Evolutionary conservation across 2,888 invertebrate species (phyloP).

Genomic region (Melieria picta): DNA sequence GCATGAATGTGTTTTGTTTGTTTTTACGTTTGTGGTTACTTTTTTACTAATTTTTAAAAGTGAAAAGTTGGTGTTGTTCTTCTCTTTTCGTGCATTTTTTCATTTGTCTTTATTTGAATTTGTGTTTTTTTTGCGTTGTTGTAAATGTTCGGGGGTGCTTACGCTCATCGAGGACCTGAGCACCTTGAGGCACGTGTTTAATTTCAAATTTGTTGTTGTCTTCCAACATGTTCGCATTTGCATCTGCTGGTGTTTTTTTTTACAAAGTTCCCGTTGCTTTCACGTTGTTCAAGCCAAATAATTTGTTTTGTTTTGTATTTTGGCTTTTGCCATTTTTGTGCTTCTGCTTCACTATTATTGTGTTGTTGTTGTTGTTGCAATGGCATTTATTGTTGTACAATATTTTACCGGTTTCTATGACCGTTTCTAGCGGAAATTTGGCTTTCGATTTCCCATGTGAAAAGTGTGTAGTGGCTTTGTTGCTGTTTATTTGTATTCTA

Average conservation of each 20-base stretch:
- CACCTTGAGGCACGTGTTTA: conserved; percentile 50
- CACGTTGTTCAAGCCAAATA: background rate
- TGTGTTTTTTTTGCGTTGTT: background rate
- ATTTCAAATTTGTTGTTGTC: conserved; percentile 27
- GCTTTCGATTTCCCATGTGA: conserved; percentile 3
- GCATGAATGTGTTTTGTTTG: too few species aligned
- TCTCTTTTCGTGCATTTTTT: background rate
- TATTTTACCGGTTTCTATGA: background rate
- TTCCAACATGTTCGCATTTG: conserved; percentile 23
- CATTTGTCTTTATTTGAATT: background rate
- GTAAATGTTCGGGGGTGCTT: conserved; percentile 36
- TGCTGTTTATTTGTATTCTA: background rate
- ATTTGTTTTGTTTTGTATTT: background rate
- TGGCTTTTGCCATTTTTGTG: conserved; percentile 1
- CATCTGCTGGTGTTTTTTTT: conserved; percentile 21
- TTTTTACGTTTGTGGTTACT: too few species aligned
- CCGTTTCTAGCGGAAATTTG: background rate
- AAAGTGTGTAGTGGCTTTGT: background rate
- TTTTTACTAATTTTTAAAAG: too few species aligned
- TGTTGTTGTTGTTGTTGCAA: conserved; percentile 5
- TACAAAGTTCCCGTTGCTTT: background rate
- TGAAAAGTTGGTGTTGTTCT: too few species aligned
- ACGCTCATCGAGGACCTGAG: conserved; percentile 49
- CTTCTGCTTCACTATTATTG: conserved; percentile 19
- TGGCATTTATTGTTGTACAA: conserved; percentile 7